Base-by-base conservation (phyloP, 2,113 vertebrate genomes). In the Ailurus styani region DNA sequence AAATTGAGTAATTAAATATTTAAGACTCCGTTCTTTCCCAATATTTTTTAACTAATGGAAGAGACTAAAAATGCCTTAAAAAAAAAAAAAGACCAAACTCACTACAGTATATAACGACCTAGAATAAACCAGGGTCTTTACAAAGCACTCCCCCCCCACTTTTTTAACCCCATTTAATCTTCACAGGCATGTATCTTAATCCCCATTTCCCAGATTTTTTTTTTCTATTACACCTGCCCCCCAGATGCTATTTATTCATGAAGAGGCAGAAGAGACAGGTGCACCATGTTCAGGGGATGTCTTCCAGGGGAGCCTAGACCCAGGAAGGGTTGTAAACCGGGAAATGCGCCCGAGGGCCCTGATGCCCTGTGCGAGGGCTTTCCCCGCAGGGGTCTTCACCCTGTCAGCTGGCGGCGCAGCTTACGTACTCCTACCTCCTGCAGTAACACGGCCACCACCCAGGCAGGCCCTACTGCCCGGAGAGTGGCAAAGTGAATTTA, bases 1-100 rank as follows among this genome's bases (percentile, higher is more conserved):
- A 86, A 90, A 81, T 12, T 31, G 20, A 90, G 55, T 34, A 84
- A 91, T 64, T 91, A 91, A 95, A 89, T 73, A 87, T 34, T n/a
- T 25, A 86, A 17, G 68, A 50, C 68, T 40, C 31, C 5, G 25
- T 77, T 89, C 12, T 73, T 91, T 47, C 42, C 64, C 34, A 11
- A 55, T 12, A 31, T 47, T 87, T 83, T 92, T 82, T 70, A 47
- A 86, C 5, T n/a, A 64, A 75, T 40, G 34, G 2, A 81, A 81
- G 54, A 55, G 90, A 87, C 60, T 31, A 66, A 54, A 85, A 84
- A 55, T 42, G 11, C 37, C 81, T 77, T 50, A 4, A 29, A 84
- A 45, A 81, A 82, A 91, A 11, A 50, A 3, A 29, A 64, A 62
- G 60, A 29, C 27, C 3, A 45, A 87, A 18, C 11, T 45, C 52